Evolutionary conservation across 2,113 vertebrate genomes (phyloP), one percentile per base, ranked within the genome.

Genomic region (Cervus canadensis): DNA sequence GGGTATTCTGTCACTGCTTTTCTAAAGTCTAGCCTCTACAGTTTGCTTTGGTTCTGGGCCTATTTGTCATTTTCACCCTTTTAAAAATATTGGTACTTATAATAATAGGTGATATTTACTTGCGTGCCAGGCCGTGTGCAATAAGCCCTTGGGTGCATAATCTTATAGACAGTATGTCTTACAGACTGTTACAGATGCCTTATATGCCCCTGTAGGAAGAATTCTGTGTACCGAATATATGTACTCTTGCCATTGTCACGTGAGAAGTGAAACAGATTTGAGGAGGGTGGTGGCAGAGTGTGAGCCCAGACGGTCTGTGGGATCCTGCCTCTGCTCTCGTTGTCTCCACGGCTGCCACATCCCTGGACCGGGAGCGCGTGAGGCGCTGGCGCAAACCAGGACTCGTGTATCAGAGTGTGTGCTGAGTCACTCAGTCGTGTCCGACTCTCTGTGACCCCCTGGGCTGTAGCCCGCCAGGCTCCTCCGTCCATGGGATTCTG

Each of bases 1-100:
- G 98, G 98, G 99, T 98, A 43, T 33, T 6, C 21, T 48, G 36
- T 33, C 0, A 0, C 5, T 76, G 12, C 12, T 96, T 93, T 79
- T 45, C 54, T 89, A 14, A 94, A 85, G 36, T 71, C 33, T 62
- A 28, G 67, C 33, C 79, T 89, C 50, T n/a, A 52, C 56, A 81
- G 90, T 92, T 93, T 89, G 30, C 56, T 95, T 96, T 91, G 85
- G 8, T 71, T 84, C 40, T 91, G 50, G 0, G 0, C 79, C 74
- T 92, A 45, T 54, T 87, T 93, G 86, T 97, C 26, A 93, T 88
- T 95, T 89, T 96, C 45, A 90, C 89, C 36, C 40, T 90, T 96
- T 56, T 21, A 26, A 3, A 4, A 62, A 54, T 89, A 93, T 11
- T 67, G 60, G 13, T 62, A 40, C 89, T 71, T 45, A 92, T 84